Percentiles rank a stretch among this genome's conserved stretches.
Conservation (phyloP, 2,113 vertebrate species). For the Alces alces region DNA sequence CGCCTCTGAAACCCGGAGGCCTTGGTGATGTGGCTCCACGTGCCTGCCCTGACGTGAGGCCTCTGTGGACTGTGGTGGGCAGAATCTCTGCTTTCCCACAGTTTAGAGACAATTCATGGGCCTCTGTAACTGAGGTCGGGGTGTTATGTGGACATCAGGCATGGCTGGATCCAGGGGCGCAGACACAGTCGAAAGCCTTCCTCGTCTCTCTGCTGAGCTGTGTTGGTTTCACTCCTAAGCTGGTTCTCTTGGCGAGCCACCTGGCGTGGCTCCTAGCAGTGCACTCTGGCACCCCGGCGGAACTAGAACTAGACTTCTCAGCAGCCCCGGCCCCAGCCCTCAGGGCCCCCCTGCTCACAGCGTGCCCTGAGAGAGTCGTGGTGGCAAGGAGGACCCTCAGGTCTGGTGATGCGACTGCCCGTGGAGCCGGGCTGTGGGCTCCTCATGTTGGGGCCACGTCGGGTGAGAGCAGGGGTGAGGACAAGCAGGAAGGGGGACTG, state of each 20-base stretch:
- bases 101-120: fast-evolving
- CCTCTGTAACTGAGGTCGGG: neutral
- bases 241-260: fast-evolving
- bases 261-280: neutral
- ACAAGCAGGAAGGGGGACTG: neutral
- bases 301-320: fast-evolving
- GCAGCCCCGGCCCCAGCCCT: fast-evolving
- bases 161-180: neutral
- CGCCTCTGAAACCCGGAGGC: neutral
- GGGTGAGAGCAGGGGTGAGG: neutral
- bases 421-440: neutral
- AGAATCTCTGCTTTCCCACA: neutral
- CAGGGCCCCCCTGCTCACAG: fast-evolving
- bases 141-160: neutral
- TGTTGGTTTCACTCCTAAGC: neutral
- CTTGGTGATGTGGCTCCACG: neutral
- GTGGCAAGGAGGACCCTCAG: neutral
- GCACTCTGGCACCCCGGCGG: neutral
- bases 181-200: neutral
- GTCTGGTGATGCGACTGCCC: neutral
- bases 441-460: fast-evolving
- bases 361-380: neutral
- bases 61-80: neutral
- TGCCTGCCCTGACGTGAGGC: neutral
- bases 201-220: fast-evolving